Evolutionary conservation across 1,140 invertebrate genomes (phyloP), one percentile per base, ranked within the genome.

Genomic region (Trachymyrmex septentrionalis): DNA sequence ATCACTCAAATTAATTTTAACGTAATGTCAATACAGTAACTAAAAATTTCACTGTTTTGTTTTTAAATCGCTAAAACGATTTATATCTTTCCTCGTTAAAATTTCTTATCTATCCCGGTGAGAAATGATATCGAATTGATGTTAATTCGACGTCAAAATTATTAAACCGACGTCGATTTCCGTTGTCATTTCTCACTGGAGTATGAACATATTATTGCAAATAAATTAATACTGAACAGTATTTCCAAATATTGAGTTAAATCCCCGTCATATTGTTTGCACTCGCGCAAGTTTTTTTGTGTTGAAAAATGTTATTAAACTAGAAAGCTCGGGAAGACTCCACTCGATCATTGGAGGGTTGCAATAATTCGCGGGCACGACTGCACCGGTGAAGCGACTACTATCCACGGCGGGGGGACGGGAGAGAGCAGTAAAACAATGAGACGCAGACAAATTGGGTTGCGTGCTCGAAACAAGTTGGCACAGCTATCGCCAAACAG

Each of bases 401-500:
- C 75, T 55, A 21, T 76, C 82, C 80, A 80, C 86, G 50, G 34
- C 63, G 34, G 63, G 50, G 50, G 61, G 63, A 55, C 59, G 63
- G 53, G 34, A 16, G 73, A 38, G 75, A 71, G 55, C 76, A 71
- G 88, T 92, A 92, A 94, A 94, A 94, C 94, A 94, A 95, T 94
- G 92, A 95, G 94, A 94, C 94, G 91, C 90, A 94, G 95, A 95
- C 94, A 95, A 95, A 95, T 95, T 95, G 93, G 93, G 91, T 95
- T 93, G 94, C 95, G 95, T 95, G 95, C 88, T 91, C 75, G 90
- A 94, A 94, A 94, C 93, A 93, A 95, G 94, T 95, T 95, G 95
- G 95, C 95, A 95, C 93, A 95, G 94, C 93, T 94, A 95, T 95
- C 94, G 94, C 95, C 94, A 94, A 95, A 95, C 94, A 95, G 94